Evolutionary conservation across 1,140 invertebrate genomes (phyloP).

Genomic region (Tetragonula clypearis): DNA sequence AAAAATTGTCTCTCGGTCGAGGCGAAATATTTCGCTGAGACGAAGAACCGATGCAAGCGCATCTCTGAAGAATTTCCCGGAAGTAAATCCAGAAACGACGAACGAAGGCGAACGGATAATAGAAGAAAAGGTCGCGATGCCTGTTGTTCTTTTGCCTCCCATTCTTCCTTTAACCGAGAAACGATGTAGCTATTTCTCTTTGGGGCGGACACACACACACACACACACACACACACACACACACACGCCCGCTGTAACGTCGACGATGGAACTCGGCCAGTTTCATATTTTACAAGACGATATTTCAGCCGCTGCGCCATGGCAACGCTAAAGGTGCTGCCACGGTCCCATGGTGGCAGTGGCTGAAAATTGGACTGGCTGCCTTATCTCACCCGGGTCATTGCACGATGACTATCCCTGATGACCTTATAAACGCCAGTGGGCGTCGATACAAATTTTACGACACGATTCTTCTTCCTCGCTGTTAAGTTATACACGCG

Average conservation of each 20-base stretch:
- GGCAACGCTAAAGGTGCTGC: conserved; percentile 38
- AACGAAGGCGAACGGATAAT: conserved; percentile 4
- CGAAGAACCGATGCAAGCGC: conserved; percentile 1
- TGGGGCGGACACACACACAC: conserved; percentile 2
- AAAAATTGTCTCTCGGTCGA: neutral
- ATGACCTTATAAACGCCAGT: conserved; percentile 1
- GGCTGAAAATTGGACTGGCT: conserved; percentile 46
- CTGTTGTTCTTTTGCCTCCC: conserved; percentile 37
- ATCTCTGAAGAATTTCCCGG: conserved; percentile 3
- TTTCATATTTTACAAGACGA: conserved; percentile 64
- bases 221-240: conserved; percentile 8
- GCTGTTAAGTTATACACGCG: too few relatives aligned
- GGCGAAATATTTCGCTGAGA: conserved; percentile 13
- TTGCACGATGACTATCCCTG: conserved; percentile 21
- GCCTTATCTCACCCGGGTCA: conserved; percentile 55
- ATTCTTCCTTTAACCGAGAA: conserved; percentile 47
- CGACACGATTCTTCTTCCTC: neutral
- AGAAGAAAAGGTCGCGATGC: conserved; percentile 28
- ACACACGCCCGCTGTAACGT: conserved; percentile 11
- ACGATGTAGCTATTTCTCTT: conserved; percentile 56
- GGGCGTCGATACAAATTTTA: conserved; percentile 14
- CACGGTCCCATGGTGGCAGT: conserved; percentile 21
- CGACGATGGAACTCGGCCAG: conserved; percentile 50
- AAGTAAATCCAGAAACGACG: neutral
- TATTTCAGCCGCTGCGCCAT: conserved; percentile 44